phyloP scores from a whole-genome alignment of 1,140 invertebrate genomes.

The Dendroctonus ponderosae region DNA sequence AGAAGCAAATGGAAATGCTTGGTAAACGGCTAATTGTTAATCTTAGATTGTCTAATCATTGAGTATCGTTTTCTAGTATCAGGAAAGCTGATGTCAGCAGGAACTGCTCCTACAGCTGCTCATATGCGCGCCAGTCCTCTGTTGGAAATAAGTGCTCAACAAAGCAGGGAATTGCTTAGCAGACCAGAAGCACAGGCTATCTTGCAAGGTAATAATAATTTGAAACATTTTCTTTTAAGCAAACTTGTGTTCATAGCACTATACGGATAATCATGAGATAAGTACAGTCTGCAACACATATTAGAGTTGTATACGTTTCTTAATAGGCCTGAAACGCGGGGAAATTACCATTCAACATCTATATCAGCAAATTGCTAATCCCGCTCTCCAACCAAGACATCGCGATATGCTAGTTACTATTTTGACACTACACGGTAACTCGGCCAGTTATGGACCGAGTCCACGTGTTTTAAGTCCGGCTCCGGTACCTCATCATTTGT shows the following conservation, averaged over 20 bases:
- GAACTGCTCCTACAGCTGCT: slow-evolving; percentile 5
- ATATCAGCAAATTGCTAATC: slow-evolving; percentile 71
- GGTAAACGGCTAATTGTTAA: slow-evolving; percentile 18
- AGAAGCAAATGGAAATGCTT: slow-evolving; percentile 51
- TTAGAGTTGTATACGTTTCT: neutral
- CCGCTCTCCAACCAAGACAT: slow-evolving; percentile 67
- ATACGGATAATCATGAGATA: too few relatives aligned
- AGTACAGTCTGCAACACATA: neutral
- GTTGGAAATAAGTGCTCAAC: slow-evolving; percentile 55
- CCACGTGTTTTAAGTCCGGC: slow-evolving; percentile 56
- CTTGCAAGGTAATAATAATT: slow-evolving; percentile 58
- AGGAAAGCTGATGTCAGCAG: slow-evolving; percentile 50
- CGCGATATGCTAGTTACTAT: slow-evolving; percentile 71
- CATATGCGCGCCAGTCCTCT: slow-evolving; percentile 54
- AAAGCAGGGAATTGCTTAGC: slow-evolving; percentile 62
- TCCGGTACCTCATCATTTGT: slow-evolving; percentile 49
- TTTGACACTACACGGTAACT: slow-evolving; percentile 54
- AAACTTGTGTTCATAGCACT: neutral
- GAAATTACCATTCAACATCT: slow-evolving; percentile 72
- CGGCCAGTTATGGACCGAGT: slow-evolving; percentile 50
- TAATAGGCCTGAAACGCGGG: slow-evolving; percentile 63
- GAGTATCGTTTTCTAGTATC: neutral
- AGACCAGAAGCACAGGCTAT: slow-evolving; percentile 72
- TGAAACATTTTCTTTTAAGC: neutral
- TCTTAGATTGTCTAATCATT: neutral